Conservation (phyloP, 30 jellyfish, hydroid and myxozoan species). For the Aurelia sp. region DNA sequence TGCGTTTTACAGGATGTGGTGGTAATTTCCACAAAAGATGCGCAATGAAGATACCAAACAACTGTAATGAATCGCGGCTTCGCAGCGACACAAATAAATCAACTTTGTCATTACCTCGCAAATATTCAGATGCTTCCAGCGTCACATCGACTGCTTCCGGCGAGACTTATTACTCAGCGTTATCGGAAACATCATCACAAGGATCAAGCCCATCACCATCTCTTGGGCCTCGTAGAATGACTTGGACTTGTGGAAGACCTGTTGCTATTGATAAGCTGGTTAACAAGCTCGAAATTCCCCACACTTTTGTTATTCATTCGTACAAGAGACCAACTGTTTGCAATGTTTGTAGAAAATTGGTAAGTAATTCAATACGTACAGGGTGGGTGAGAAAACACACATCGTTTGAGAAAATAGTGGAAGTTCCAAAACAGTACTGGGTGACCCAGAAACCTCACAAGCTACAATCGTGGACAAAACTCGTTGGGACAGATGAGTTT, state of each 20-base stretch:
- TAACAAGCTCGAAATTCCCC: constrained; percentile 91
- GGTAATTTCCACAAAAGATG: constrained; percentile 95
- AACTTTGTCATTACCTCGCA: constrained; percentile 66
- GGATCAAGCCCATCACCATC: constrained; percentile 44
- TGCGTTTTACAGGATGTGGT: constrained; percentile 79
- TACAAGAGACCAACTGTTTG: constrained; percentile 90
- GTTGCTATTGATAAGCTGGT: constrained; percentile 87
- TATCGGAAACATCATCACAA: constrained; percentile 36
- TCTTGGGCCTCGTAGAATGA: constrained; percentile 76
- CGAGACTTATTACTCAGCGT: constrained; percentile 48
- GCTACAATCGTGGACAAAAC: no score
- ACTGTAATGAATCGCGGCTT: constrained; percentile 78
- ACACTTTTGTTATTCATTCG: constrained; percentile 94
- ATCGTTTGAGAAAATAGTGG: no score
- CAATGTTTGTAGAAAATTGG: constrained; percentile 90
- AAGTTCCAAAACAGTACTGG: no score
- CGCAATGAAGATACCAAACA: constrained; percentile 93
- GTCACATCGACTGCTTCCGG: constrained; percentile 59
- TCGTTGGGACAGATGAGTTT: no score
- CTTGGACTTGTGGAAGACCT: constrained; percentile 98
- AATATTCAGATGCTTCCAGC: constrained; percentile 80
- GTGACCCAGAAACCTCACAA: no score
- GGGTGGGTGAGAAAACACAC: no score
- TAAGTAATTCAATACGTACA: constrained; percentile 6
- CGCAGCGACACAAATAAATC: constrained; percentile 61